Base-by-base conservation (phyloP, 1,140 invertebrate species). In the Pseudomyrmex pallidus region DNA sequence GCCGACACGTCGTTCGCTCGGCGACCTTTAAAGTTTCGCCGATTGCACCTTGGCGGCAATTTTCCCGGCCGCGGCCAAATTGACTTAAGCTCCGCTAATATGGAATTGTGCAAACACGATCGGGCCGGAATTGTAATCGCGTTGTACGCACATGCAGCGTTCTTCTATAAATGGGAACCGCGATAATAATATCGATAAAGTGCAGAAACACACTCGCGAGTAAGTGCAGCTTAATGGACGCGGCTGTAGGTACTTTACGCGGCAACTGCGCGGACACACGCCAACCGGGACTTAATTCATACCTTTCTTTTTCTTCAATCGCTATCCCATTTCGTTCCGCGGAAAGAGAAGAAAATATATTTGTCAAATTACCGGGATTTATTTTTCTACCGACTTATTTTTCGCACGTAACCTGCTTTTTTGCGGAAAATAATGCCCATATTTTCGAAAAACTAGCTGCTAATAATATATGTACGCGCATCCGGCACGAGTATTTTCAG, bases 131-230 rank as follows among this genome's bases (percentile, higher is more conserved):
- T 80, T 80, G 76, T 80, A 80, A 80, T 70, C 76, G 44, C 44
- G 7, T 70, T 72, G 54, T 72, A 80, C 76, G 76, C 76, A 59
- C 76, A 13, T 72, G 20, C 4, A 4, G 22, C 20, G 7, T 12
- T 12, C 13, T 52, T 52, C 66, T 70, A n/a, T 22, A 80, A 80
- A 80, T 57, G 78, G 35, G 20, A 52, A 52, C 57, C 7, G 59
- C 59, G 78, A 56, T 82, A 82, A 82, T 82, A 74, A 74, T 82
- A 74, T 82, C 78, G 78, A 82, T 63, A 74, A 74, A 82, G 61
- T 20, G 59, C 1, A 59, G 20, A n/a, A 54, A 54, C 25, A 63
- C 57, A 62, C 70, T 74, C 70, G 78, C n/a, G 59, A 35, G 17
- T 82, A 82, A 82, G 72, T 82, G 68, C 70, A 2, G 48, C 70